Percentiles rank a stretch among this genome's conserved stretches.
phyloP scores from a whole-genome alignment of 1,140 invertebrate genomes.

The Argopecten irradians region DNA sequence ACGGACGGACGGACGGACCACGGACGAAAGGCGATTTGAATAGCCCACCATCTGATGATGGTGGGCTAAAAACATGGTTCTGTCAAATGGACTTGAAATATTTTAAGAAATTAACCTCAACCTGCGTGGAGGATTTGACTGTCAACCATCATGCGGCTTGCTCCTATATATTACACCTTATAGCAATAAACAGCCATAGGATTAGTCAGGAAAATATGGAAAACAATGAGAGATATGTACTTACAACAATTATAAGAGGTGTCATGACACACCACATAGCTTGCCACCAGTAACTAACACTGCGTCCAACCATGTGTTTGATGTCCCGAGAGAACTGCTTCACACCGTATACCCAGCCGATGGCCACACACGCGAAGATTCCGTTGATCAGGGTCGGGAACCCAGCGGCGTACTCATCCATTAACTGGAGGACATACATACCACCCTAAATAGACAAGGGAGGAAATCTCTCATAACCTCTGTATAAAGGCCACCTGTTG shows the following conservation, averaged over 20 bases:
- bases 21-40: too few species aligned
- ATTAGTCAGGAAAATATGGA: too few species aligned
- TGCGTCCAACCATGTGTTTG: constrained; percentile 69
- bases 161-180: too few species aligned
- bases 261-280: constrained; percentile 88
- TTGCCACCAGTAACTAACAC: constrained; percentile 81
- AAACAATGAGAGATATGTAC: constrained; percentile 56
- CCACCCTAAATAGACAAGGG: constrained; percentile 78
- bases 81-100: too few species aligned
- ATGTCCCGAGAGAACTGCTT: constrained; percentile 70
- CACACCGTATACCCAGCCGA: constrained; percentile 86
- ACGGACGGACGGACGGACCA: too few species aligned
- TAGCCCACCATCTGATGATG: too few species aligned
- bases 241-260: constrained; percentile 84
- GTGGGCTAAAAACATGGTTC: too few species aligned
- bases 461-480: neutral
- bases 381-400: constrained; percentile 90
- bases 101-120: too few species aligned
- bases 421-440: constrained; percentile 89
- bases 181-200: too few species aligned
- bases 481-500: too few species aligned
- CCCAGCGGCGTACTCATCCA: constrained; percentile 91
- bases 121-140: too few species aligned
- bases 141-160: too few species aligned
- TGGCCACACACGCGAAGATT: constrained; percentile 81